phyloP scores from a whole-genome alignment of 2,113 vertebrate genomes.

The Poeciliopsis retropinna region DNA sequence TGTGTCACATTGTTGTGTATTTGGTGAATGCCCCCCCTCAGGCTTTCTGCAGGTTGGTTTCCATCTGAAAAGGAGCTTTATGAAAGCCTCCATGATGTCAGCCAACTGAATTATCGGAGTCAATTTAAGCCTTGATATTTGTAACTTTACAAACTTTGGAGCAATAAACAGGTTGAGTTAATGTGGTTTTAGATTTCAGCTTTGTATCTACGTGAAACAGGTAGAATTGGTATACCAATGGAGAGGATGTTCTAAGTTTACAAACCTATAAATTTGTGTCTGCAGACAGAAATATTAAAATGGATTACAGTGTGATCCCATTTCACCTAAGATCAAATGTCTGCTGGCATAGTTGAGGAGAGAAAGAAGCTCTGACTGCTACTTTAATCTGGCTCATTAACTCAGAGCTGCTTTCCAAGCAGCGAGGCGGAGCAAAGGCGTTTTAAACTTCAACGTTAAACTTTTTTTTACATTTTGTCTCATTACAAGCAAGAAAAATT shows the following conservation, averaged over 20 bases:
- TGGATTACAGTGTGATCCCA: not conserved
- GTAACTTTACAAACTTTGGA: not conserved
- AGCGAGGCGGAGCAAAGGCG: not conserved
- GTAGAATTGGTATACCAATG: not conserved
- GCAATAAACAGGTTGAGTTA: not conserved
- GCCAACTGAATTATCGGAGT: not conserved
- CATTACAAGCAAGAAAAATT: not conserved
- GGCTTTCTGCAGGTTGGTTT: constrained; percentile 46
- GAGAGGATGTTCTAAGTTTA: not conserved
- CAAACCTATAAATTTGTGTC: not conserved
- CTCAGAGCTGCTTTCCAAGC: not conserved
- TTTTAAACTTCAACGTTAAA: not conserved
- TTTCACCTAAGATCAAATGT: not conserved
- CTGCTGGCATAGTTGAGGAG: not conserved
- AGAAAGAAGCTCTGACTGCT: too few relatives aligned
- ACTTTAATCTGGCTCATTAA: not conserved
- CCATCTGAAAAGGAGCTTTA: constrained; percentile 45
- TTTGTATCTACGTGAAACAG: not conserved
- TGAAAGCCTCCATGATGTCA: constrained; percentile 24
- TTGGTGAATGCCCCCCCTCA: constrained; percentile 45
- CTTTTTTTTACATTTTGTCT: too few relatives aligned
- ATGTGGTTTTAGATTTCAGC: not conserved
- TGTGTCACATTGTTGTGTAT: constrained; percentile 54
- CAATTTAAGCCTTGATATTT: not conserved
- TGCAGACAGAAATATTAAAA: not conserved